Conservation (phyloP, 2,113 vertebrate species). For the Phaethornis superciliosus region DNA sequence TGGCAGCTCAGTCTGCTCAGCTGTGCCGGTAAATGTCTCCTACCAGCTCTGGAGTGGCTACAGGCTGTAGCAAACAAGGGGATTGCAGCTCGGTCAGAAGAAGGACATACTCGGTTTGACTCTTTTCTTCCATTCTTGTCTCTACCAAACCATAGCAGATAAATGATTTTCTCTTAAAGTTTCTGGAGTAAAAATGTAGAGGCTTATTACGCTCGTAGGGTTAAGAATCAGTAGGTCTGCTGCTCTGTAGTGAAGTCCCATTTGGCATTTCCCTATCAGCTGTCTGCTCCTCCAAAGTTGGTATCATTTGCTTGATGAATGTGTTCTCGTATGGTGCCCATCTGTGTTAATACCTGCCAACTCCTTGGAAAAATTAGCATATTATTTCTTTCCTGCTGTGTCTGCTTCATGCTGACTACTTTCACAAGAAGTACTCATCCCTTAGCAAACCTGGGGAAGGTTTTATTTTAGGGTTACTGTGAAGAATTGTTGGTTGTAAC, state of each 20-base stretch:
- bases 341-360: constrained; percentile 34
- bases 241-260: not conserved
- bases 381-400: not conserved
- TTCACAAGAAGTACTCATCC: not conserved
- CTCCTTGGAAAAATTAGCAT: not conserved
- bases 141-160: not conserved
- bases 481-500: not conserved
- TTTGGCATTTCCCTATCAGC: not conserved
- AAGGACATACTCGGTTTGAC: accelerated
- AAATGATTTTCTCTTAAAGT: not conserved
- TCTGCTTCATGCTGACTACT: not conserved
- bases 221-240: not conserved
- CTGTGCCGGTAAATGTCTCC: not conserved
- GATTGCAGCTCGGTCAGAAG: not conserved
- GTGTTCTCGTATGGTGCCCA: not conserved
- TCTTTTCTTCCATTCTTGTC: not conserved
- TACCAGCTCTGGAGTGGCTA: not conserved
- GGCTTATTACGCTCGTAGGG: not conserved
- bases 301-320: constrained; percentile 21
- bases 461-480: not conserved
- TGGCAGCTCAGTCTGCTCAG: accelerated
- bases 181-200: not conserved
- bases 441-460: not conserved
- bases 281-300: not conserved
- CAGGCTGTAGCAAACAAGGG: not conserved